Conservation (phyloP, 2,797 vertebrate genomes). For the Lepidocolaptes lacrymiger region DNA sequence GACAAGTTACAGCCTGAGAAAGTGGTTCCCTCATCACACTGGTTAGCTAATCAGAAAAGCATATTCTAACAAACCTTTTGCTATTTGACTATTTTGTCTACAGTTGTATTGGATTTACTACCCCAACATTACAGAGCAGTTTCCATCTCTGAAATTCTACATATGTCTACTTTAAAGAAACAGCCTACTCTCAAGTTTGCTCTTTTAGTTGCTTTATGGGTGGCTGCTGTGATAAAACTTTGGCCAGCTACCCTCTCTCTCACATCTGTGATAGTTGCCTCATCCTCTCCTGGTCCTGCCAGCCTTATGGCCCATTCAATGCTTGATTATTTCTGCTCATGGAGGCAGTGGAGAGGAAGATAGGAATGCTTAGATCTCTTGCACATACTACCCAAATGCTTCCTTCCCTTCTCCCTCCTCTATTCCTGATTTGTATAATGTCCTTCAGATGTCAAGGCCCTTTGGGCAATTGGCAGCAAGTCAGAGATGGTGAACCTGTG, state of each 20-base stretch:
- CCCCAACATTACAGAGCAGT: not conserved
- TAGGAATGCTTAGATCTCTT: slow-evolving; percentile 58
- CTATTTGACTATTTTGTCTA: not conserved
- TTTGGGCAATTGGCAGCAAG: slow-evolving; percentile 50
- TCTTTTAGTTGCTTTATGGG: not conserved
- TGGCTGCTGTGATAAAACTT: not conserved
- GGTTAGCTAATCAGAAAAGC: not conserved
- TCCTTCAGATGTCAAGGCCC: slow-evolving; percentile 62
- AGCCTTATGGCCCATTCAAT: not conserved
- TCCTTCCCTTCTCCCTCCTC: not conserved
- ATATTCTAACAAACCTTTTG: not conserved
- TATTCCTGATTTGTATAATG: slow-evolving; percentile 31
- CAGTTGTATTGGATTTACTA: not conserved
- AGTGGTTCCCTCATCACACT: not conserved
- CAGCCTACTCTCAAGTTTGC: not conserved
- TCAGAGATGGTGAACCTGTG: slow-evolving; percentile 63
- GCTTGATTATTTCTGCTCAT: not conserved
- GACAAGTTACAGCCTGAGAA: not conserved
- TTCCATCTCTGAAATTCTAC: not conserved
- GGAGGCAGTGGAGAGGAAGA: not conserved
- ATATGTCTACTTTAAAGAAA: not conserved
- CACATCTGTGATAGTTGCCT: not conserved
- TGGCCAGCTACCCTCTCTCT: not conserved
- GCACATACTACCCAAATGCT: not conserved
- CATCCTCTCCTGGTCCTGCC: not conserved